Conservation (phyloP, 2,797 vertebrate species). For the Cryptoblepharus egeriae region DNA sequence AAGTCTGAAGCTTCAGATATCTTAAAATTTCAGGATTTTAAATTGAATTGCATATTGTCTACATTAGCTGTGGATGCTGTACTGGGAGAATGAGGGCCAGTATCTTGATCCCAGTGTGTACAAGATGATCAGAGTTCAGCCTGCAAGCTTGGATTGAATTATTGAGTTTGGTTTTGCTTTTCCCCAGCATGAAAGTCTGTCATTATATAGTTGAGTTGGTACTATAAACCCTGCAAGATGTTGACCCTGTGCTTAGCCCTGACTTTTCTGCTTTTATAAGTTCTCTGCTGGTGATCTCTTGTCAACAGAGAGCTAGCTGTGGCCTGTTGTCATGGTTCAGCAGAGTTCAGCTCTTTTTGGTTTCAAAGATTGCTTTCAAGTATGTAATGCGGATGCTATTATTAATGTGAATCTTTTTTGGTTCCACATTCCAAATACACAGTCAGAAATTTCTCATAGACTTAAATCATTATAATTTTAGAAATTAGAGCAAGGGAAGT, state of each 20-base stretch:
- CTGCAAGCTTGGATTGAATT: not conserved
- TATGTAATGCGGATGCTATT: not conserved
- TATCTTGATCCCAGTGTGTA: not conserved
- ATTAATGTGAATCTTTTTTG: not conserved
- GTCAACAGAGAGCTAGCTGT: not conserved
- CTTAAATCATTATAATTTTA: not conserved
- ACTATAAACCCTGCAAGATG: not conserved
- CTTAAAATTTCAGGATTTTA: too few relatives aligned
- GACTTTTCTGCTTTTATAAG: conserved; percentile 8
- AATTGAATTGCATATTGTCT: not conserved
- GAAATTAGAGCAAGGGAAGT: too few relatives aligned
- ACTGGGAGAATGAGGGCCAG: not conserved
- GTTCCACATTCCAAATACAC: not conserved
- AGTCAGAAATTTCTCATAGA: not conserved
- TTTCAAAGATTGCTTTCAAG: not conserved
- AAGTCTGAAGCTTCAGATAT: not conserved
- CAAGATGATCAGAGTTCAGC: not conserved
- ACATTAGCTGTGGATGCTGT: not conserved
- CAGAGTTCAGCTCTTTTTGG: not conserved
- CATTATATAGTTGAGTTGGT: not conserved
- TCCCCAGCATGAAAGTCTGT: not conserved
- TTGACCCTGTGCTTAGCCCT: not conserved
- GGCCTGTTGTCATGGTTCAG: not conserved
- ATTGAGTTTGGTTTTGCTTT: not conserved
- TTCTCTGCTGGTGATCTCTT: not conserved